phyloP scores from a whole-genome alignment of 1,140 invertebrate genomes.

The Musca vetustissima region DNA sequence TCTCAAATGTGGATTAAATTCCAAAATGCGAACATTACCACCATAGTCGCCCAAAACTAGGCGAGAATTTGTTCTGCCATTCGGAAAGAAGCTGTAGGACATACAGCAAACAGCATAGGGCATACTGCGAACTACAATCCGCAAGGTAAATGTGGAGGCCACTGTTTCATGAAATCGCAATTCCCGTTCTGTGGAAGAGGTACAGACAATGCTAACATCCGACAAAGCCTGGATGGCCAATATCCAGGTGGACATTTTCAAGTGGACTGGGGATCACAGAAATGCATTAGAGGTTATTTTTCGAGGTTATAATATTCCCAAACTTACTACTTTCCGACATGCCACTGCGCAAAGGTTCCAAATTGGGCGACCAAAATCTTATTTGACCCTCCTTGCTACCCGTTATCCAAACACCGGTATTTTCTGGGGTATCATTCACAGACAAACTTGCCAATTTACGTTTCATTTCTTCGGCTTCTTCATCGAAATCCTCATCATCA shows the following conservation, averaged over 20 bases:
- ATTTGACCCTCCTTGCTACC: constrained; percentile 68
- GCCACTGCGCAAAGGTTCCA: constrained; percentile 62
- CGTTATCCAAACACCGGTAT: constrained; percentile 67
- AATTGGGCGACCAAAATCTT: constrained; percentile 70
- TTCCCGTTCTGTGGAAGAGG: constrained; percentile 68
- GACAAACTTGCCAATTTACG: constrained; percentile 34
- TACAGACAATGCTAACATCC: constrained; percentile 69
- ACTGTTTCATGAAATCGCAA: constrained; percentile 72
- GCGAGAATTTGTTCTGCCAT: constrained; percentile 61
- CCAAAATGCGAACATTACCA: constrained; percentile 65
- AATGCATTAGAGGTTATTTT: not conserved
- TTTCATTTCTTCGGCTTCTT: constrained; percentile 32
- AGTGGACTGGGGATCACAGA: constrained; percentile 37
- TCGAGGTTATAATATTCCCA: not conserved
- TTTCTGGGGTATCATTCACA: constrained; percentile 47
- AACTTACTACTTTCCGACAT: constrained; percentile 63
- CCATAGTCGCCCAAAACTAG: constrained; percentile 68
- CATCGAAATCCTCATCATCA: constrained; percentile 29
- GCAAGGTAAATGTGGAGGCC: constrained; percentile 67
- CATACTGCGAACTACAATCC: constrained; percentile 62
- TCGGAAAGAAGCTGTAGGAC: constrained; percentile 65
- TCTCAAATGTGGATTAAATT: constrained; percentile 61
- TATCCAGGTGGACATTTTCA: constrained; percentile 65
- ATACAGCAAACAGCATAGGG: constrained; percentile 60
- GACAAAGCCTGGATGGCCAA: constrained; percentile 68